phyloP scores from a whole-genome alignment of 2,888 invertebrate genomes.

The Marasmarcha lunaedactyla region DNA sequence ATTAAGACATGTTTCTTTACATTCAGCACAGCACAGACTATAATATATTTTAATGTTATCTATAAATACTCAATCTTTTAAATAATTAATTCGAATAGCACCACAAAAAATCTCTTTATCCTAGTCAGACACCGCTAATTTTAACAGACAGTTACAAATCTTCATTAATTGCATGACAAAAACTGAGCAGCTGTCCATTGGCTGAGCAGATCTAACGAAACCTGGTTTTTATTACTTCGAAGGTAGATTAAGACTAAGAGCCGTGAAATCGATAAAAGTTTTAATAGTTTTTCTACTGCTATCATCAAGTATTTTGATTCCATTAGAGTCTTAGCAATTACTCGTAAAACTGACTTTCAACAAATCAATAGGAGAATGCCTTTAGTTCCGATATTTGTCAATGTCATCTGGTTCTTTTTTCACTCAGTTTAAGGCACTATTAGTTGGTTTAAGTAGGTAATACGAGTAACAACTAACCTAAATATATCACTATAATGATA shows the following conservation, averaged over 20 bases:
- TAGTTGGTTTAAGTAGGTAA: no score
- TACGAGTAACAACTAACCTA: no score
- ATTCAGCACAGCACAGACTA: no score
- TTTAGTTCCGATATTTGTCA: not conserved
- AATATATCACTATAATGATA: no score
- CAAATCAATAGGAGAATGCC: not conserved
- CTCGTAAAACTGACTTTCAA: slow-evolving; percentile 4
- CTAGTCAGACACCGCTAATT: slow-evolving; percentile 42
- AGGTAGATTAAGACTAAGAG: slow-evolving; percentile 17
- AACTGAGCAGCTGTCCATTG: slow-evolving; percentile 41
- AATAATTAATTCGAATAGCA: no score
- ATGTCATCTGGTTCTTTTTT: no score
- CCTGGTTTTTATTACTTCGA: slow-evolving; percentile 25
- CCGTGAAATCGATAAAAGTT: slow-evolving; percentile 11
- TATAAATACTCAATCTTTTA: no score
- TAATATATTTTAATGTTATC: no score
- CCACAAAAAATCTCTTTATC: no score
- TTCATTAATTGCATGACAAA: slow-evolving; percentile 57
- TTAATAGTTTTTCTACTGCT: slow-evolving; percentile 8
- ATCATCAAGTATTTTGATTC: not conserved
- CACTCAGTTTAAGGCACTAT: no score
- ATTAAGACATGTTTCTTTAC: slow-evolving; percentile 23
- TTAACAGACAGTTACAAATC: slow-evolving; percentile 48
- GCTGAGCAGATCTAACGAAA: slow-evolving; percentile 39
- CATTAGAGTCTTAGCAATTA: not conserved